Percentiles rank a stretch among this genome's conserved stretches.
Conservation (phyloP, 1,140 invertebrate genomes). For the Brachionus plicatilis region DNA sequence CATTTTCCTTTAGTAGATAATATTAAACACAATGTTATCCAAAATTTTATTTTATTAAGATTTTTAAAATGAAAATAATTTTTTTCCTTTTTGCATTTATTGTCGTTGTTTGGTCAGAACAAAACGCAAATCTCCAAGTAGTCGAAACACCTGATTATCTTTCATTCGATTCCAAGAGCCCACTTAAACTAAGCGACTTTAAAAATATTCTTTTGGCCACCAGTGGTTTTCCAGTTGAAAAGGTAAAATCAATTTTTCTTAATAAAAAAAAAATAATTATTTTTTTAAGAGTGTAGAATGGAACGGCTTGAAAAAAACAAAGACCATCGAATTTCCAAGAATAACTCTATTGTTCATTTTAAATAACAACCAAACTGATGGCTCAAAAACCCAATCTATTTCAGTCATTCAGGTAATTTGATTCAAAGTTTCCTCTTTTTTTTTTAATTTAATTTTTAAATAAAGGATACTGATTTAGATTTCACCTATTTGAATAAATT, state of each 20-base stretch:
- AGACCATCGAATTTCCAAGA: conserved; percentile 14
- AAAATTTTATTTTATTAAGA: not conserved
- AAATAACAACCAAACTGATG: not conserved
- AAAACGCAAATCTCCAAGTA: not conserved
- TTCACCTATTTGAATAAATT: not conserved
- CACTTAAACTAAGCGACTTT: not conserved
- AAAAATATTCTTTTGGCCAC: not conserved
- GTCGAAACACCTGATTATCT: not conserved
- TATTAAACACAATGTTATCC: not conserved
- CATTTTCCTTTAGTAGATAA: not conserved
- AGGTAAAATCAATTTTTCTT: not conserved
- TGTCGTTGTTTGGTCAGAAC: not conserved
- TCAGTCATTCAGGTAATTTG: not conserved
- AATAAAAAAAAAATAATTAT: not conserved
- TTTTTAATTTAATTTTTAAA: not conserved
- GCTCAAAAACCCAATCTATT: not conserved
- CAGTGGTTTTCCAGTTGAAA: conserved; percentile 1
- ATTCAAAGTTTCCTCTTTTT: not conserved
- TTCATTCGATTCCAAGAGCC: not conserved
- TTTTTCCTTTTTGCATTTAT: not conserved
- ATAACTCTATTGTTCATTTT: not conserved
- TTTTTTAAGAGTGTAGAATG: not conserved
- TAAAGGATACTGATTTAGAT: not conserved
- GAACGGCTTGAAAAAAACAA: not conserved
- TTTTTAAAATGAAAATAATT: not conserved